Evolutionary conservation across 2,113 vertebrate genomes (phyloP), one percentile per base, ranked within the genome.

Genomic region (Rhinichthys klamathensis): DNA sequence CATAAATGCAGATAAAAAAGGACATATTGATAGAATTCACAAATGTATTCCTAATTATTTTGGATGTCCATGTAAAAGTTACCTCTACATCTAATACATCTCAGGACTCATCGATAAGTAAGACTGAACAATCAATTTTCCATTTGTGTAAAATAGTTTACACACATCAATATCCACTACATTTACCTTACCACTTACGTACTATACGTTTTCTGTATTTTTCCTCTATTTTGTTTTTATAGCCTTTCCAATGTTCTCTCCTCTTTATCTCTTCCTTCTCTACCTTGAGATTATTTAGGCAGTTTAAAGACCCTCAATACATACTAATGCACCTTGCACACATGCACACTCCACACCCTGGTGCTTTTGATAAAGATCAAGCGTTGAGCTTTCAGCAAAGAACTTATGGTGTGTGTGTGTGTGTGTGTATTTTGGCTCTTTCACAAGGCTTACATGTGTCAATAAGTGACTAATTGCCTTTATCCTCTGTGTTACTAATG

Each of bases 391-490:
- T 44, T 44, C 44, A 58, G 16, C 32, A 41, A 32, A 72, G 67
- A 23, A 23, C 84, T 72, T 21, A 81, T 54, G 38, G 65, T 54
- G 51, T 51, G 35, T 81, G 8, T 65, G 56, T 41, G 73, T 65
- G 25, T 46, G 75, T 73, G 46, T 83, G 74, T 63, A 46, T 67
- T 80, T 73, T 49, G 79, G 67, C 41, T 73, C 30, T n/a, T 73
- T 56, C 30, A 46, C 82, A 27, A 27, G 61, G 85, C 89, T 86
- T 73, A 87, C 67, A 87, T 85, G 91, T 93, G 91, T 93, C 92
- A 90, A 90, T 91, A 91, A 91, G 89, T 94, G 93, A 94, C 94
- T 93, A 92, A 94, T 94, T 91, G 92, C 92, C 89, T 91, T 90
- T 81, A n/a, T 92, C 84, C 89, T 89, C 80, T 8, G 32, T 89